Evolutionary conservation across 2,888 invertebrate genomes (phyloP).

Genomic region (Caenorhabditis sinica): DNA sequence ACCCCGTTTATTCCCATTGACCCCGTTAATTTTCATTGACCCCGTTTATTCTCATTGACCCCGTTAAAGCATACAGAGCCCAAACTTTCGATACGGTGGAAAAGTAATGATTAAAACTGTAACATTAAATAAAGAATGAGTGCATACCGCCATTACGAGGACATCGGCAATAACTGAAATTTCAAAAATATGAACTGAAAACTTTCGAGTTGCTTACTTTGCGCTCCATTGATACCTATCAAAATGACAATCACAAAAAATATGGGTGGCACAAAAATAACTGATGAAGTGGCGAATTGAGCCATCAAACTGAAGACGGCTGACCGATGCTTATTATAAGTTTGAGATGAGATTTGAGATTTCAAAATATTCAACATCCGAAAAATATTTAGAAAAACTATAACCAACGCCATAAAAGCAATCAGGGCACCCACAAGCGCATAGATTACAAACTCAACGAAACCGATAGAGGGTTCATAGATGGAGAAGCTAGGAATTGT

Average conservation of each 20-base stretch:
- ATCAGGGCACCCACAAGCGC: not conserved
- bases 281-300: slow-evolving; percentile 7
- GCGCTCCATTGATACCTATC: not conserved
- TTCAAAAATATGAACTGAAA: not conserved
- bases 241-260: slow-evolving; percentile 18
- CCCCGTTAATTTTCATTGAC: too few species aligned
- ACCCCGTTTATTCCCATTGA: too few species aligned
- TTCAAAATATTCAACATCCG: slow-evolving; percentile 4
- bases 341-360: not conserved
- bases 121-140: slow-evolving; percentile 21
- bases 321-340: not conserved
- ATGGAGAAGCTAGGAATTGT: slow-evolving; percentile 29
- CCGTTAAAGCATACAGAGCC: too few species aligned
- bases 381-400: not conserved
- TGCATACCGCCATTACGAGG: slow-evolving; percentile 21
- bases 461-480: not conserved
- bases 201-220: too few species aligned
- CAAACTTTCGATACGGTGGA: slow-evolving; percentile 42
- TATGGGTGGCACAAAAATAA: slow-evolving; percentile 10
- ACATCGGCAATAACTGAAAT: slow-evolving; percentile 38
- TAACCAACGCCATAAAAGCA: not conserved
- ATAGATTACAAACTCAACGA: not conserved
- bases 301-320: slow-evolving; percentile 23
- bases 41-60: too few species aligned
- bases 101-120: slow-evolving; percentile 22